A percentile compares a stretch with the other conserved stretches of the same genome.
Evolutionary conservation across 2,113 vertebrate genomes (phyloP).

Genomic region (Canis aureus): DNA sequence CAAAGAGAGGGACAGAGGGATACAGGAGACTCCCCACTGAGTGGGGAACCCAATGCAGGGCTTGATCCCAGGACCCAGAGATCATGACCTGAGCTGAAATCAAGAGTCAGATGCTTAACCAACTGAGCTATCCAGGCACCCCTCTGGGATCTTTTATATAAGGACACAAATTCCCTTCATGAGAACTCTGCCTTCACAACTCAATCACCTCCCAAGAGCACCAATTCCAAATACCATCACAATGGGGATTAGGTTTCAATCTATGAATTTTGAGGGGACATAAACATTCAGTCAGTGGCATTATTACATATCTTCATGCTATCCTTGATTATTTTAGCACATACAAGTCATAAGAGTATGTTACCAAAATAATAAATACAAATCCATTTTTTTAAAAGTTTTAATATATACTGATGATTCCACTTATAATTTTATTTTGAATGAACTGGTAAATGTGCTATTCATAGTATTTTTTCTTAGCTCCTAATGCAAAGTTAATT

Average conservation of each 20-base stretch:
- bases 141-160: background rate
- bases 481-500: constrained; percentile 33
- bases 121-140: background rate
- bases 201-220: background rate
- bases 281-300: background rate
- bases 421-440: constrained; percentile 45
- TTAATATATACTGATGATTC: background rate
- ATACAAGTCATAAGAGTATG: background rate
- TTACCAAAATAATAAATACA: constrained; percentile 19
- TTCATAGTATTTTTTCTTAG: background rate
- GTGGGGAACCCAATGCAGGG: background rate
- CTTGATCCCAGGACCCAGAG: background rate
- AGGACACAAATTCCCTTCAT: background rate
- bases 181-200: background rate
- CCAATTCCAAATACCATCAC: background rate
- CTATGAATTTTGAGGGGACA: background rate
- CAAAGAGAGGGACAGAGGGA: background rate
- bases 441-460: background rate
- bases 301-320: background rate
- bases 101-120: background rate
- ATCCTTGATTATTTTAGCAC: background rate
- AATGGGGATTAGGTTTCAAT: background rate
- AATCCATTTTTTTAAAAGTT: background rate
- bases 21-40: background rate
- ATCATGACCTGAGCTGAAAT: background rate